A percentile compares a stretch with the other conserved stretches of the same genome.
phyloP scores from a whole-genome alignment of 2,797 vertebrate species.

The Denticeps clupeoides region DNA sequence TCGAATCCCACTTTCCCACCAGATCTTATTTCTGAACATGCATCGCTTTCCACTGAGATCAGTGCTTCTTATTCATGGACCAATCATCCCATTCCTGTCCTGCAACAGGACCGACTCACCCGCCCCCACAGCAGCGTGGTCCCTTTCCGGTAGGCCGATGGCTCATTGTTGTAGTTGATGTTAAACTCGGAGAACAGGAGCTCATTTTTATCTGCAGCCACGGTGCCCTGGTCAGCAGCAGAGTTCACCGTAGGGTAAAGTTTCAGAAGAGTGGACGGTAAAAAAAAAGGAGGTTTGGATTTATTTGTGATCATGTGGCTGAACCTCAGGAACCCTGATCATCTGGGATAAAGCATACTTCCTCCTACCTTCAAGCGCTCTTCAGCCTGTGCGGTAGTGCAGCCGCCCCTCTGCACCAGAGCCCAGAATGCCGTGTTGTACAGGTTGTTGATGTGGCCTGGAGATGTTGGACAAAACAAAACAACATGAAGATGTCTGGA shows the following conservation, averaged over 20 bases:
- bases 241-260: too few relatives aligned
- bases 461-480: too few relatives aligned
- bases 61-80: too few relatives aligned
- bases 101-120: too few relatives aligned
- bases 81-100: too few relatives aligned
- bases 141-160: conserved; percentile 75
- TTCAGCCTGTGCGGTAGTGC: conserved; percentile 77
- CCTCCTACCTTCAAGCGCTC: conserved; percentile 76
- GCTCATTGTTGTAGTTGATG: conserved; percentile 90
- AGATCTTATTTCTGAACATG: not conserved
- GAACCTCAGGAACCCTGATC: too few relatives aligned
- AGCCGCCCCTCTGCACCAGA: conserved; percentile 77
- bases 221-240: conserved; percentile 89
- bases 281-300: too few relatives aligned
- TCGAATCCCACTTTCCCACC: not conserved
- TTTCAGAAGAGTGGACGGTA: too few relatives aligned
- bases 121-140: conserved; percentile 84
- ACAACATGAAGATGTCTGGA: too few relatives aligned
- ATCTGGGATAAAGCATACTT: too few relatives aligned
- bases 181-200: conserved; percentile 91
- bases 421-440: conserved; percentile 95
- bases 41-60: too few relatives aligned
- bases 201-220: conserved; percentile 89
- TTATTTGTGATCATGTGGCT: too few relatives aligned
- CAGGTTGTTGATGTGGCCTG: conserved; percentile 94